phyloP scores from a whole-genome alignment of 2,797 vertebrate species.

The Menidia menidia region DNA sequence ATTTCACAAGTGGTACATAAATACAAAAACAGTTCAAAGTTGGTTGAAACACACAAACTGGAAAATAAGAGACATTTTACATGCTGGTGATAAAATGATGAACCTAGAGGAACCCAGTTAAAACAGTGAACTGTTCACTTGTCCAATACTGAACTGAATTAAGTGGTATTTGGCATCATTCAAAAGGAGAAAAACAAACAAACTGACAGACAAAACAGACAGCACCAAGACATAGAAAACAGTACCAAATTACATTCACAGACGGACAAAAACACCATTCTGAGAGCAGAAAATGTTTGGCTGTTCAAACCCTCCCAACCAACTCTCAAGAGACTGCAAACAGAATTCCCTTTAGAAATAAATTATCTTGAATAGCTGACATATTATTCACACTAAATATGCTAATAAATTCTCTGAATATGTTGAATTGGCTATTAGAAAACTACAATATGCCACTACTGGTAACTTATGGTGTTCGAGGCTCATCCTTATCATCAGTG shows the following conservation, averaged over 20 bases:
- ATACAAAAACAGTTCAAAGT: slow-evolving; percentile 14
- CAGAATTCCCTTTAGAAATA: slow-evolving; percentile 2
- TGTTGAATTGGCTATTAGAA: background rate
- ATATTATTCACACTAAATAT: slow-evolving; percentile 1
- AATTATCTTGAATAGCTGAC: slow-evolving; percentile 1
- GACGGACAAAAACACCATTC: background rate
- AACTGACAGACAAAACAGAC: slow-evolving; percentile 28
- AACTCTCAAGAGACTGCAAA: slow-evolving; percentile 62
- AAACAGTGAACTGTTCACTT: slow-evolving; percentile 16
- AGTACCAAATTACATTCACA: slow-evolving; percentile 26
- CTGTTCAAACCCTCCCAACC: background rate
- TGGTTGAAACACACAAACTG: slow-evolving; percentile 7
- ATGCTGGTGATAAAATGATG: slow-evolving; percentile 1
- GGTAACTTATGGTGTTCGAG: slow-evolving; percentile 2
- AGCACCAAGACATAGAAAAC: slow-evolving; percentile 27
- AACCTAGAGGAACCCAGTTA: background rate
- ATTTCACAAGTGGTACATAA: slow-evolving; percentile 31
- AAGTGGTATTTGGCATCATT: slow-evolving; percentile 30
- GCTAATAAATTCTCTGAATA: too few relatives aligned
- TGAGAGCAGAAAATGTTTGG: slow-evolving; percentile 15
- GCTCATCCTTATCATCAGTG: background rate
- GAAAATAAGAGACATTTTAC: slow-evolving; percentile 8
- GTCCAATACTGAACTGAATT: slow-evolving; percentile 19
- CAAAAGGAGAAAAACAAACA: slow-evolving; percentile 12
- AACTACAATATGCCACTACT: background rate